Evolutionary conservation across 2,797 vertebrate genomes (phyloP).

Genomic region (Clamator glandarius): DNA sequence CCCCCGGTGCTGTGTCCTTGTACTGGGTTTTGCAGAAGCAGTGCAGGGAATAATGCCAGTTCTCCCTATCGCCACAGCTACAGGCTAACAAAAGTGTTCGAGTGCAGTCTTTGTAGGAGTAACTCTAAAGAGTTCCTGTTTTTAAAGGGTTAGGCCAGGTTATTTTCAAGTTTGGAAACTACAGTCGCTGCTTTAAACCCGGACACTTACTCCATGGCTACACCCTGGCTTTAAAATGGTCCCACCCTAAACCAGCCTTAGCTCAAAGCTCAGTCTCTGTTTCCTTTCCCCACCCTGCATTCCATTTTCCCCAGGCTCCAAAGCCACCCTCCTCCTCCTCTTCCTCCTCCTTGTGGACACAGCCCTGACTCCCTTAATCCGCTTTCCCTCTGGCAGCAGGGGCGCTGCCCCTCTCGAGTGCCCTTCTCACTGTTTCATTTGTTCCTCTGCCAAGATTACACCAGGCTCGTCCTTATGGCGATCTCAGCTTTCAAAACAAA

Average conservation of each 20-base stretch:
- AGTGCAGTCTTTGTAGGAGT: not conserved
- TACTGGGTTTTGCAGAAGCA: not conserved
- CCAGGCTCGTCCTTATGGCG: not conserved
- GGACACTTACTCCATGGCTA: constrained; percentile 59
- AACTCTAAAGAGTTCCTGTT: not conserved
- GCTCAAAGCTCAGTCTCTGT: constrained; percentile 86
- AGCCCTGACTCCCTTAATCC: constrained; percentile 81
- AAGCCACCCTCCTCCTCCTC: constrained; percentile 67
- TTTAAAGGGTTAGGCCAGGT: constrained; percentile 36
- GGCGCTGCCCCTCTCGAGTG: constrained; percentile 64
- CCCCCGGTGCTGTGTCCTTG: not conserved
- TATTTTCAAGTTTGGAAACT: constrained; percentile 49
- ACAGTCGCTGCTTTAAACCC: constrained; percentile 40
- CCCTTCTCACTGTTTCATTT: not conserved
- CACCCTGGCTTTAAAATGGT: constrained; percentile 76
- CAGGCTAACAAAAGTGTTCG: not conserved
- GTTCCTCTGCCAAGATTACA: not conserved
- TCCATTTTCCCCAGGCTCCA: constrained; percentile 85
- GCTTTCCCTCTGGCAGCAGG: constrained; percentile 83
- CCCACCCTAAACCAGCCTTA: constrained; percentile 83
- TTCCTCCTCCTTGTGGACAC: constrained; percentile 67
- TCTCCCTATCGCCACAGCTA: fast-evolving
- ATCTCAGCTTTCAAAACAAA: not conserved
- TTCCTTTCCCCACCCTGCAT: constrained; percentile 91
- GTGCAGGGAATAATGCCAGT: not conserved